Conservation (phyloP, 2,888 invertebrate genomes). For the Platycheirus albimanus region DNA sequence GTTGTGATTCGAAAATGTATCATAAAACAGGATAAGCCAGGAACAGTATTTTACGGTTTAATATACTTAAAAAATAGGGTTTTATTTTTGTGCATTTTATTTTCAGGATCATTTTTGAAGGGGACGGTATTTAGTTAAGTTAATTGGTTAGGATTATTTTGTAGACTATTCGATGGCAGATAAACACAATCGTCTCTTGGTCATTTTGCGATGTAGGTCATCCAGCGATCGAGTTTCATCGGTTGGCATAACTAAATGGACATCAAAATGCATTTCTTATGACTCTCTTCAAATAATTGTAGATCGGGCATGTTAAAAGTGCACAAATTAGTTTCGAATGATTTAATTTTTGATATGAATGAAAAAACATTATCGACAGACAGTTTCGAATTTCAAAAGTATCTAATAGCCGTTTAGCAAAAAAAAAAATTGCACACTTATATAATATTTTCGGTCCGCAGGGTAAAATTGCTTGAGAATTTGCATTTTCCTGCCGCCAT, state of each 20-base stretch:
- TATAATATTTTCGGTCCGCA: too few species aligned
- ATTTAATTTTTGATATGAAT: conserved; percentile 5
- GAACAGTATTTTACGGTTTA: conserved; percentile 14
- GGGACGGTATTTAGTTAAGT: conserved; percentile 41
- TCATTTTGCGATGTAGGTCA: not conserved
- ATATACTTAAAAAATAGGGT: conserved; percentile 13
- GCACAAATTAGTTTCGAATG: conserved; percentile 25
- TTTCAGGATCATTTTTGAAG: too few species aligned
- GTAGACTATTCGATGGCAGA: conserved; percentile 47
- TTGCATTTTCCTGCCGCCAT: too few species aligned
- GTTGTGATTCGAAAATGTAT: conserved; percentile 66
- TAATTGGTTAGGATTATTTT: conserved; percentile 65
- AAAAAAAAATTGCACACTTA: too few species aligned
- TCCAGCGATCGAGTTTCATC: conserved; percentile 5
- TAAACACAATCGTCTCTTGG: conserved; percentile 31
- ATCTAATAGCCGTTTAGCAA: too few species aligned
- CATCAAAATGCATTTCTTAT: conserved; percentile 10
- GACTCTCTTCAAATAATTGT: not conserved
- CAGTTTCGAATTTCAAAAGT: conserved; percentile 11
- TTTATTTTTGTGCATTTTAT: conserved; percentile 2
- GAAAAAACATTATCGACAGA: too few species aligned
- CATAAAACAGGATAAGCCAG: conserved; percentile 59
- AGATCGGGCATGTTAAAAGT: conserved; percentile 36
- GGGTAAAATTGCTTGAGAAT: too few species aligned
- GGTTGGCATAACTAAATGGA: conserved; percentile 46